Conservation (phyloP, 2,888 invertebrate genomes). For the Neoaliturus tenellus region DNA sequence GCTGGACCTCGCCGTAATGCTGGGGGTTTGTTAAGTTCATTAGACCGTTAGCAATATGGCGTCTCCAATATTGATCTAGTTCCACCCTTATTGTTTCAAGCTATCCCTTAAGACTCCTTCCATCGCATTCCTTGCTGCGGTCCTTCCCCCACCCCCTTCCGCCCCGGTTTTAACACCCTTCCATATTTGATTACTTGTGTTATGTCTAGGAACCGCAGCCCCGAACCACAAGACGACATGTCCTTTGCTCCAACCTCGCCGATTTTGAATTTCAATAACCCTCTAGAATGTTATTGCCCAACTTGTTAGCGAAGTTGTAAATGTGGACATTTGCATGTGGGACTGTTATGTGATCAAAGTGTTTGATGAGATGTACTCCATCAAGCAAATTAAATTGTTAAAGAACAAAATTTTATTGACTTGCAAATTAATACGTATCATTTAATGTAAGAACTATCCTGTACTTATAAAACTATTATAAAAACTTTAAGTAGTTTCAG, state of each 20-base stretch:
- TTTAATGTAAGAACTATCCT: too few species aligned
- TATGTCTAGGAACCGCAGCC: constrained; percentile 32
- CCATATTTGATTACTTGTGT: constrained; percentile 52
- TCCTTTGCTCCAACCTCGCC: constrained; percentile 48
- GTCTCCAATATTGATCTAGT: constrained; percentile 55
- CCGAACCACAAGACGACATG: constrained; percentile 28
- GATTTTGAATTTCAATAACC: constrained; percentile 48
- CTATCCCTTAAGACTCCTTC: constrained; percentile 56
- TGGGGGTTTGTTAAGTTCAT: constrained; percentile 38
- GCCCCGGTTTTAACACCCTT: constrained; percentile 37
- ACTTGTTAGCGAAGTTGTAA: background rate
- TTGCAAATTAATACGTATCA: too few species aligned
- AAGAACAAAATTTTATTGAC: too few species aligned
- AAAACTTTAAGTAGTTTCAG: too few species aligned
- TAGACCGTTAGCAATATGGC: constrained; percentile 50
- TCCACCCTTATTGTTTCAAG: constrained; percentile 55
- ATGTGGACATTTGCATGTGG: background rate
- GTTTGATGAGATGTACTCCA: background rate
- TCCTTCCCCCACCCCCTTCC: background rate
- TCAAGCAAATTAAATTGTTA: too few species aligned
- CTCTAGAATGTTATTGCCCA: constrained; percentile 23
- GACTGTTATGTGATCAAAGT: background rate
- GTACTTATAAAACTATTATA: too few species aligned
- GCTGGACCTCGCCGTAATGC: background rate
- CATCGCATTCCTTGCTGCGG: constrained; percentile 51